A percentile compares a stretch with the other conserved stretches of the same genome.
phyloP scores from a whole-genome alignment of 1,140 invertebrate genomes.

The Drosophila tristis region DNA sequence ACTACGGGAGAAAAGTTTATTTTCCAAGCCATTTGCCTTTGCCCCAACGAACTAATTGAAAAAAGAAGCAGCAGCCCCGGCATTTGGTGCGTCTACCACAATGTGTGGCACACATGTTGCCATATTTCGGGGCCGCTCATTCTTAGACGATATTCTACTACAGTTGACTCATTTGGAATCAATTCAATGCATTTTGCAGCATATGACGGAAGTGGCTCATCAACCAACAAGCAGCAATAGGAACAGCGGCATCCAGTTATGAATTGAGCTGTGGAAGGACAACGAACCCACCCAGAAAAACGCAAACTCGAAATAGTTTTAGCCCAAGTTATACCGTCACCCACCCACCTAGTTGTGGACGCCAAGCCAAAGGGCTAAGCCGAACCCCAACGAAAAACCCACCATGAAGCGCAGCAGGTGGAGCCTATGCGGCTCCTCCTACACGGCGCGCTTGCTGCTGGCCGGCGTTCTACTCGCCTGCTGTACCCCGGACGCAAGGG shows the following conservation, averaged over 20 bases:
- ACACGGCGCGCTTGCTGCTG: constrained; percentile 55
- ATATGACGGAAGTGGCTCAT: constrained; percentile 62
- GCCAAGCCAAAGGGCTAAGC: constrained; percentile 15
- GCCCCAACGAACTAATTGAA: constrained; percentile 72
- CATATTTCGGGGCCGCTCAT: constrained; percentile 2
- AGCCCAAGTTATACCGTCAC: constrained; percentile 10
- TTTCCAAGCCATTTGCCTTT: constrained; percentile 46
- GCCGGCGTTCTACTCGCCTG: constrained; percentile 50
- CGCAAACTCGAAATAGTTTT: constrained; percentile 20
- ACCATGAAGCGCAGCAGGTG: constrained; percentile 75
- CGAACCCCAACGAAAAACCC: constrained; percentile 15
- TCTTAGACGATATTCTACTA: constrained; percentile 11
- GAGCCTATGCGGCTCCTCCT: constrained; percentile 63
- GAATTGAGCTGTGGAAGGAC: constrained; percentile 45
- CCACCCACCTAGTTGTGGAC: constrained; percentile 15
- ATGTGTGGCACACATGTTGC: constrained; percentile 70
- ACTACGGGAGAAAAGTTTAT: constrained; percentile 55
- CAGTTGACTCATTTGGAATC: constrained; percentile 32
- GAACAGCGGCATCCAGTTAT: constrained; percentile 45
- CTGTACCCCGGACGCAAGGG: constrained; percentile 29
- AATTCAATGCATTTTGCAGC: constrained; percentile 53
- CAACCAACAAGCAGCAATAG: constrained; percentile 30
- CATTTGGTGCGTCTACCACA: constrained; percentile 30
- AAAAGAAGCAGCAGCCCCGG: constrained; percentile 2
- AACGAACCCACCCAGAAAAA: constrained; percentile 19